Evolutionary conservation across 2,797 vertebrate genomes (phyloP).

Genomic region (Lateolabrax maculatus): DNA sequence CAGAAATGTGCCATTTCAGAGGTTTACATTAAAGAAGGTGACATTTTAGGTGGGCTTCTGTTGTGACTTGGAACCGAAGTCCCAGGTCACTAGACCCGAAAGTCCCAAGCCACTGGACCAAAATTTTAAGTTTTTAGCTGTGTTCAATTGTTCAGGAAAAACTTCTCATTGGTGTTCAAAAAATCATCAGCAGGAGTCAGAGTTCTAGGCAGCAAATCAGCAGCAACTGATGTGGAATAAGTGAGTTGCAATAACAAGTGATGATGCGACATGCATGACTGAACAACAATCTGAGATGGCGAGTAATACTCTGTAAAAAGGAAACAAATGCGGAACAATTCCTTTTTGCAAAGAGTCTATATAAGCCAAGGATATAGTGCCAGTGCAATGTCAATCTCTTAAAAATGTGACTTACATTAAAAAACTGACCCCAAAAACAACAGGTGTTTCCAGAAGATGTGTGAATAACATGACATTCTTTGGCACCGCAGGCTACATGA

Average conservation of each 20-base stretch:
- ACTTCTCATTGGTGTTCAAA: no score
- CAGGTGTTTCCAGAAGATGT: background rate
- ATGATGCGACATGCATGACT: background rate
- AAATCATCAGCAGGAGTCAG: no score
- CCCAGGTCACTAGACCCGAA: no score
- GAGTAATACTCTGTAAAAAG: background rate
- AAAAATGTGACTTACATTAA: background rate
- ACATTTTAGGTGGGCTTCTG: background rate
- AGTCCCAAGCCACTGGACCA: no score
- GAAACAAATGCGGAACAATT: background rate
- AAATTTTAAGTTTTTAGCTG: no score
- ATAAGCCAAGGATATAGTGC: background rate
- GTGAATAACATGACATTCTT: background rate
- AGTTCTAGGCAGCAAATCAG: no score
- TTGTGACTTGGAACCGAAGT: no score
- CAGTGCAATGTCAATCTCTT: conserved; percentile 1
- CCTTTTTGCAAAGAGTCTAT: background rate
- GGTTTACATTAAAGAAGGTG: background rate
- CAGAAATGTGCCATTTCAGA: background rate
- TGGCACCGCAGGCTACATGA: background rate
- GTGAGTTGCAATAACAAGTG: background rate
- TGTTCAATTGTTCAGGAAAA: no score
- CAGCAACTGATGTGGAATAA: background rate
- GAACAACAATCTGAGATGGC: background rate
- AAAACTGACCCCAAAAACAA: background rate